phyloP scores from a whole-genome alignment of 2,113 vertebrate genomes.

The Amia ocellicauda region DNA sequence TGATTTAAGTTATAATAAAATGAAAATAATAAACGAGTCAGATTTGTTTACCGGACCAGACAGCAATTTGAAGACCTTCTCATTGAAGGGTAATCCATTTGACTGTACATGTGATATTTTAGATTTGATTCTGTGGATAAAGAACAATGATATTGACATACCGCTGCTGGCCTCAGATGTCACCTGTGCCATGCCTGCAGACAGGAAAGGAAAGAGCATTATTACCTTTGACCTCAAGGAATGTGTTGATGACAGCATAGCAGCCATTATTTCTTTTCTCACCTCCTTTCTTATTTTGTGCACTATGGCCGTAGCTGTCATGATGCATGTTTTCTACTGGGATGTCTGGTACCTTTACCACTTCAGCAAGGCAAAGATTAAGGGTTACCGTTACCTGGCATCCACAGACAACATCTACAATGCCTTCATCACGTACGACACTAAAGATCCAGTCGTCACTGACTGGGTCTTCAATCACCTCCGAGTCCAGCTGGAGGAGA shows the following conservation, averaged over 20 bases:
- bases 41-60: slow-evolving; percentile 38
- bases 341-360: slow-evolving; percentile 59
- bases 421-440: slow-evolving; percentile 67
- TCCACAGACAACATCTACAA: slow-evolving; percentile 53
- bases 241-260: slow-evolving; percentile 46
- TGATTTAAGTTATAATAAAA: slow-evolving; percentile 58
- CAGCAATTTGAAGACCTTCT: slow-evolving; percentile 41
- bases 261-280: slow-evolving; percentile 44
- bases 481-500: slow-evolving; percentile 62
- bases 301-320: slow-evolving; percentile 47
- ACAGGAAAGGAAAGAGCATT: slow-evolving; percentile 33
- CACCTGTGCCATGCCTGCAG: slow-evolving; percentile 44
- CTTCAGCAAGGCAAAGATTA: slow-evolving; percentile 55
- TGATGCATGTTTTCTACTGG: slow-evolving; percentile 71
- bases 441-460: slow-evolving; percentile 58
- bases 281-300: slow-evolving; percentile 48
- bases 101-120: slow-evolving; percentile 63
- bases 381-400: slow-evolving; percentile 48
- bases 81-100: slow-evolving; percentile 65
- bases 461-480: slow-evolving; percentile 69
- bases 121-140: slow-evolving; percentile 65
- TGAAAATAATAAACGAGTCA: slow-evolving; percentile 58
- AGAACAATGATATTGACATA: slow-evolving; percentile 47
- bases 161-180: slow-evolving; percentile 54
- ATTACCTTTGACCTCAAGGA: slow-evolving; percentile 47